Evolutionary conservation across 2,113 vertebrate species (phyloP), one percentile per base, ranked within the genome.

Genomic region (Gadus chalcogrammus): DNA sequence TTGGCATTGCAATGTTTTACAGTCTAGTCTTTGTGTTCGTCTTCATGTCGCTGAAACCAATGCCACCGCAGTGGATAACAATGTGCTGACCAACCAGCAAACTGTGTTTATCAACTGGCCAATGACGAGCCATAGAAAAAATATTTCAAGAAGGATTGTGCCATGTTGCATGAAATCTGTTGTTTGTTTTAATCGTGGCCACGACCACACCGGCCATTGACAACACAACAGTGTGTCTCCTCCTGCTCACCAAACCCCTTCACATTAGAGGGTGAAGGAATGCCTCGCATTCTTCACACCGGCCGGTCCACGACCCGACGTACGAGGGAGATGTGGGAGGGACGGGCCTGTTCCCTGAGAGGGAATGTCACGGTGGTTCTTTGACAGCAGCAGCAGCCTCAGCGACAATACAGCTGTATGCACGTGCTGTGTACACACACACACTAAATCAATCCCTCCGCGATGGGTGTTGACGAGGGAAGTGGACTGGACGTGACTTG

Each of bases 231-330:
- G 69, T 61, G 61, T 61, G 61, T 42, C 63, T 77, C 74, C 73
- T 35, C 63, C 59, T 70, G 66, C 71, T 79, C 42, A 48, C 42
- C 42, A 48, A 48, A 48, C 42, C 42, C 73, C 82, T 89, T 91
- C 85, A 79, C 89, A 87, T 73, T 35, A 65, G 70, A 73, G 59
- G 55, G 89, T 74, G 88, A 91, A 87, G 80, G 76, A 81, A 89
- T 90, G 80, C 87, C 82, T 85, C 68, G 78, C 86, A 90, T 91
- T 92, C 84, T 85, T 88, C 88, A 88, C 84, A 82, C 76, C 81
- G 71, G 74, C 77, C 77, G 75, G 35, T 68, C 64, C 76, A 65
- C 70, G 52, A 79, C 15, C 65, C 65, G 68, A 67, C 71, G 17
- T 85, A 69, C 63, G 73, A 76, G 61, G 67, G 65, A 61, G 2